Evolutionary conservation across 2,113 vertebrate species (phyloP).

Genomic region (Panthera uncia): DNA sequence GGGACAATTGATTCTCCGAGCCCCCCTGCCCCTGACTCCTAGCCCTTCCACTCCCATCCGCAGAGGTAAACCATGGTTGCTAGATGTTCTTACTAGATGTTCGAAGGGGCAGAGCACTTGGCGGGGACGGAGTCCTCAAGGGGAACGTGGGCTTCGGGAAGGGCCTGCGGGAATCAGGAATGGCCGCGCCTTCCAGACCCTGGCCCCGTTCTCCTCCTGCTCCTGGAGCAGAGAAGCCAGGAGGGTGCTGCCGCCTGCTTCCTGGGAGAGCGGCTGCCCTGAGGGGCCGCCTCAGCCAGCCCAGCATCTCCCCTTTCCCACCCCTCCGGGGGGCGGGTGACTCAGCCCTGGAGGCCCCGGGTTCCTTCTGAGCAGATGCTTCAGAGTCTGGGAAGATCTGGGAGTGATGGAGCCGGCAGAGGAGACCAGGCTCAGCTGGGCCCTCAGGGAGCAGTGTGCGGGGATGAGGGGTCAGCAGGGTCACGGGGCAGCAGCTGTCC

Average conservation of each 20-base stretch:
- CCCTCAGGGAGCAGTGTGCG: background rate
- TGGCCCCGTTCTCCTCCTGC: background rate
- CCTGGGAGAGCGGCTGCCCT: background rate
- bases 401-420: background rate
- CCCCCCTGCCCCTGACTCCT: background rate
- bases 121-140: background rate
- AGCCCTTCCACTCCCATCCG: background rate
- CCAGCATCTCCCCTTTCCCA: background rate
- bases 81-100: background rate
- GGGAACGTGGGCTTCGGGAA: background rate
- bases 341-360: background rate
- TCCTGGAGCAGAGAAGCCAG: background rate
- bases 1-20: background rate
- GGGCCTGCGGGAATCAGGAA: background rate
- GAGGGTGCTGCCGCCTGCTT: background rate
- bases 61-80: background rate
- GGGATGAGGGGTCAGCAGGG: slow-evolving; percentile 7
- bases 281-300: background rate
- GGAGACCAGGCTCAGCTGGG: background rate
- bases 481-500: slow-evolving; percentile 58
- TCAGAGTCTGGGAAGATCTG: background rate
- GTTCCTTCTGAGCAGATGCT: background rate
- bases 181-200: background rate
- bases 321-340: background rate
- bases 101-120: background rate